A percentile compares a stretch with the other conserved stretches of the same genome.
Evolutionary conservation across 2,113 vertebrate species (phyloP).

Genomic region (Butastur rufipennis): DNA sequence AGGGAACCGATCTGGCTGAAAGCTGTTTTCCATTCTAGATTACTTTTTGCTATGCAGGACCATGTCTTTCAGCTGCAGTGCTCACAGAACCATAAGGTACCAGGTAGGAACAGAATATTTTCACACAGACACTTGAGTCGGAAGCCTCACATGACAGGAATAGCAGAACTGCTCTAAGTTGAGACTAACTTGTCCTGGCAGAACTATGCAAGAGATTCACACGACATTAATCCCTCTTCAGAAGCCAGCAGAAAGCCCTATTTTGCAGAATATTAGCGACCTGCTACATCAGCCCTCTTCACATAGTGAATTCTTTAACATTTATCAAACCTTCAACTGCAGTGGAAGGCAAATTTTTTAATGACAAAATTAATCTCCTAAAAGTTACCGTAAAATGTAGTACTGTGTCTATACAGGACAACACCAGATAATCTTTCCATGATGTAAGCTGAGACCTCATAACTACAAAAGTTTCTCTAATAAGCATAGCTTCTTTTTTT

Average conservation of each 20-base stretch:
- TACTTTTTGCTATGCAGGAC: background rate
- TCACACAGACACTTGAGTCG: background rate
- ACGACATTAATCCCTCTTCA: background rate
- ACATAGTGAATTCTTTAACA: background rate
- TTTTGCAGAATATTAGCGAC: background rate
- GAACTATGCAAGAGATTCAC: background rate
- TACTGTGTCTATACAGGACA: background rate
- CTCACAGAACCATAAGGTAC: background rate
- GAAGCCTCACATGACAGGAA: background rate
- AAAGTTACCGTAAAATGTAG: background rate
- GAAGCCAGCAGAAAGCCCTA: background rate
- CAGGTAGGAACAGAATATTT: background rate
- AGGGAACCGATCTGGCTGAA: background rate
- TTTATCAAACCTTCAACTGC: background rate
- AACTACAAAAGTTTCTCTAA: background rate
- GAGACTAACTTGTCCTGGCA: background rate
- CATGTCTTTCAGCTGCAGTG: background rate
- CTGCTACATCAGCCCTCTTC: background rate
- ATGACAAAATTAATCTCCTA: background rate
- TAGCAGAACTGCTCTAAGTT: background rate
- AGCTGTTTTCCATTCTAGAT: background rate
- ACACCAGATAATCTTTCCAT: background rate
- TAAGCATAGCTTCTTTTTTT: background rate
- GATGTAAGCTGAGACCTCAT: background rate
- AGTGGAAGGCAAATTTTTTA: background rate